Evolutionary conservation across 2,888 invertebrate species (phyloP), one percentile per base, ranked within the genome.

Genomic region (Ophraella communa): DNA sequence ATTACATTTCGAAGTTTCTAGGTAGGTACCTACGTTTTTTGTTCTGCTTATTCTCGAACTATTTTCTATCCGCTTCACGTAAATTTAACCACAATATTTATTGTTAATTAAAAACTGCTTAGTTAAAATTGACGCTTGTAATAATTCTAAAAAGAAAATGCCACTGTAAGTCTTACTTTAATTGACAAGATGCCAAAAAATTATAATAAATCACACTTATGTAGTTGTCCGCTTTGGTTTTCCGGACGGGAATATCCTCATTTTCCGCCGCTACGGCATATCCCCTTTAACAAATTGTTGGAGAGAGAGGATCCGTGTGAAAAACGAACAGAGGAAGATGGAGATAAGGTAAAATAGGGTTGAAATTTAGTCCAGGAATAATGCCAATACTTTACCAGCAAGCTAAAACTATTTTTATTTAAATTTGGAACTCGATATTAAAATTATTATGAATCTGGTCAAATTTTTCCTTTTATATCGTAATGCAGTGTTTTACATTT

Each of bases 231-330:
- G 49, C 58, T 39, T 24, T 57, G 35, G 55, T 62, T 57, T 62
- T 54, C 47, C 65, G 54, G 53, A 44, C 21, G 23, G 62, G 57
- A 57, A 63, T 58, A 63, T 63, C 59, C 54, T 47, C 64, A 59
- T 59, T 64, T 59, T 54, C 35, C 53, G 59, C 27, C 30, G 21
- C 10, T 39, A 20, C 18, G 63, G 61, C 30, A 64, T 66, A 72
- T 73, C 74, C 71, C 74, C 78, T 78, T 79, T 74, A 74, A 72
- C 64, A 68, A 60, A 54, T 65, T 18, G 71, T 54, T 66, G 21
- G 65, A 74, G 66, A 67, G 64, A 65, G 73, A 73, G 20, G 58
- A 24, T 65, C 62, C 70, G 65, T 72, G 62, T 53, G 56, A 54
- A 54, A 71, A 62, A 56, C 59, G 51, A 35, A 49, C 21, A 45